Base-by-base conservation (phyloP, 2,888 invertebrate species). In the Acleris holmiana region DNA sequence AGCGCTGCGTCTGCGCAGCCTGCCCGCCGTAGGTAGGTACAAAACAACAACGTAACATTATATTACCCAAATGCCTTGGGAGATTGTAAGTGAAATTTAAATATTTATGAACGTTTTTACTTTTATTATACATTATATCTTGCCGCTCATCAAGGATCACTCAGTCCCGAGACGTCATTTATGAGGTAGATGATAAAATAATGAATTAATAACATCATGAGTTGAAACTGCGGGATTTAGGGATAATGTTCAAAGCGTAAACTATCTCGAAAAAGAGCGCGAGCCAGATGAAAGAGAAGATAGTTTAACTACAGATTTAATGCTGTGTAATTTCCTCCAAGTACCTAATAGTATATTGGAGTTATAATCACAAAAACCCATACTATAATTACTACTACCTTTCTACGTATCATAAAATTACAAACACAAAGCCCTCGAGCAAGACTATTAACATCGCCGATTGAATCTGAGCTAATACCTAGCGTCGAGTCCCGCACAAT, bases 1-100 rank as follows among this genome's bases (percentile, higher is more conserved):
- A 78, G 79, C 76, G 62, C 70, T 67, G 66, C 68, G 56, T 62
- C 51, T 57, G 68, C n/a, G 35, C 35, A 35, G 35, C 35, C 35
- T 35, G 66, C 57, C 47, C 54, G 63, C 51, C 59, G 57, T 57
- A 21, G 53, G 57, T 57, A 21, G 53, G 21, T 53, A 44, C 6
- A 44, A 44, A 44, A 44, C 17, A 17, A 44, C n/a, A 44, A 35
- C 35, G 35, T 35, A 44, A 44, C 1, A 44, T 7, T 17, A 17
- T 44, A 35, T 35, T 35, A 35, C 35, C 35, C 35, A 35, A 35
- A 35, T 35, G 35, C 35, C 35, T 35, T 35, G 13, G 35, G 35
- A 35, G 35, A 35, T 35, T 35, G 35, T 35, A 35, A 35, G 35
- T 35, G 13, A 35, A 35, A 35, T 35, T 35, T 35, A 13, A 35